A percentile compares a stretch with the other conserved stretches of the same genome.
These are phyloP conservation scores for Kryphioiulus occultus DNA, from an alignment of 2,888 invertebrate genomes.

Conservation along the genomic window DNA sequence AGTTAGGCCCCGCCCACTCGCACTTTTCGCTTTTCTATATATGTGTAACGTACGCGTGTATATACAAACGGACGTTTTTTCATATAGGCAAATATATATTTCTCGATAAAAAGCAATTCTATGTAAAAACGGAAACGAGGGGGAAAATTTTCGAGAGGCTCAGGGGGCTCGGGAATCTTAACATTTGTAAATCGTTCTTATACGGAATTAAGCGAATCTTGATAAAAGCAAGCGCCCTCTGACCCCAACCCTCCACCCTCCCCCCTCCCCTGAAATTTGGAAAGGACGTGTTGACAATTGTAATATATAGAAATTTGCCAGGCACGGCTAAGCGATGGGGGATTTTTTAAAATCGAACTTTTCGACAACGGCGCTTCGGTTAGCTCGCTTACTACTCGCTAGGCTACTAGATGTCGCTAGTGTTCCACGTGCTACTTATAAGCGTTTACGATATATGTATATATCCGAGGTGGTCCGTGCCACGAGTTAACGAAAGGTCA, in stretches of 20 bases:
- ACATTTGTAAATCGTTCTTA: conserved; percentile 27
- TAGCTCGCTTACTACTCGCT: conserved; percentile 31
- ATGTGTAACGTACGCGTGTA: conserved; percentile 40
- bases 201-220: not conserved
- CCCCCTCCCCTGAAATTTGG: not conserved
- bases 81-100: conserved; percentile 40
- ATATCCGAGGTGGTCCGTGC: not conserved
- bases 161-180: not conserved
- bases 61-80: conserved; percentile 40
- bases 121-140: not conserved
- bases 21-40: conserved; percentile 7
- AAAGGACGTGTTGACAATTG: conserved; percentile 9
- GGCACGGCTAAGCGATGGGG: not conserved
- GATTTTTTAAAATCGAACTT: conserved; percentile 2
- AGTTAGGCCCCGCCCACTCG: not conserved
- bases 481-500: not conserved
- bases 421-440: conserved; percentile 16
- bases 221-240: not conserved
- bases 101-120: conserved; percentile 14
- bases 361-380: not conserved
- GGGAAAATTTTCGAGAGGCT: not conserved
- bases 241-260: not conserved
- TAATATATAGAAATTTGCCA: conserved; percentile 7
- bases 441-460: conserved; percentile 38
- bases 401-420: conserved; percentile 39